Evolutionary conservation across 2,113 vertebrate species (phyloP).

Genomic region (Scalopus aquaticus): DNA sequence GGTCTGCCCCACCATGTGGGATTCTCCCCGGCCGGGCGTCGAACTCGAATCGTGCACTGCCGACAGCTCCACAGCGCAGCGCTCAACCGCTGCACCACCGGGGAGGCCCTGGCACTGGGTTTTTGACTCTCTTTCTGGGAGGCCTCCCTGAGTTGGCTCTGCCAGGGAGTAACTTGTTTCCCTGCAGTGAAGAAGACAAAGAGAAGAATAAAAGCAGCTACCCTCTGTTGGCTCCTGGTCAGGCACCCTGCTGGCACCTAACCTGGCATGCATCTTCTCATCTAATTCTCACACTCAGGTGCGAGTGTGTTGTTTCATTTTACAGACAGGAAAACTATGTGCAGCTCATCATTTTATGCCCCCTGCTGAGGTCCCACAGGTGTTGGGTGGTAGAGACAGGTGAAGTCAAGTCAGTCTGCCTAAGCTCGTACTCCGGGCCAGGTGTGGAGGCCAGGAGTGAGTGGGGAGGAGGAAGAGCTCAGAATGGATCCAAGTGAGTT

Average conservation of each 20-base stretch:
- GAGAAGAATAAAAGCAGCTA: not conserved
- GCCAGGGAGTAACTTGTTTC: not conserved
- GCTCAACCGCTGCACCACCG: too few relatives aligned
- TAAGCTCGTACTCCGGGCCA: not conserved
- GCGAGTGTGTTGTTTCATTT: not conserved
- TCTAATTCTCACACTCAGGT: not conserved
- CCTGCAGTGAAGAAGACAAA: not conserved
- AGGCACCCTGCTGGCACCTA: not conserved
- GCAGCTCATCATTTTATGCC: not conserved
- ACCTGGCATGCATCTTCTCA: fast-evolving
- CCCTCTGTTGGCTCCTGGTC: not conserved
- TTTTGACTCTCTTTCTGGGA: too few relatives aligned
- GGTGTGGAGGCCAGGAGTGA: fast-evolving
- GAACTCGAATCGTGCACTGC: too few relatives aligned
- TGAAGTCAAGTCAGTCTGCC: not conserved
- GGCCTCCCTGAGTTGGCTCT: not conserved
- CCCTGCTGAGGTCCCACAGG: not conserved
- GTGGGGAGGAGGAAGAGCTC: not conserved
- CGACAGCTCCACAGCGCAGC: too few relatives aligned
- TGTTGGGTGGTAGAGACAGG: not conserved
- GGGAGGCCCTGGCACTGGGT: too few relatives aligned
- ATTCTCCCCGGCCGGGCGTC: too few relatives aligned
- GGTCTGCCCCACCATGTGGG: too few relatives aligned
- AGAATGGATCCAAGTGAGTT: not conserved
- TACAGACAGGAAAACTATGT: not conserved